Percentiles rank a stretch among this genome's conserved stretches.
These are phyloP conservation scores for Sebastes cheni DNA, from an alignment of 2,797 vertebrate genomes.

Conservation along the genomic window DNA sequence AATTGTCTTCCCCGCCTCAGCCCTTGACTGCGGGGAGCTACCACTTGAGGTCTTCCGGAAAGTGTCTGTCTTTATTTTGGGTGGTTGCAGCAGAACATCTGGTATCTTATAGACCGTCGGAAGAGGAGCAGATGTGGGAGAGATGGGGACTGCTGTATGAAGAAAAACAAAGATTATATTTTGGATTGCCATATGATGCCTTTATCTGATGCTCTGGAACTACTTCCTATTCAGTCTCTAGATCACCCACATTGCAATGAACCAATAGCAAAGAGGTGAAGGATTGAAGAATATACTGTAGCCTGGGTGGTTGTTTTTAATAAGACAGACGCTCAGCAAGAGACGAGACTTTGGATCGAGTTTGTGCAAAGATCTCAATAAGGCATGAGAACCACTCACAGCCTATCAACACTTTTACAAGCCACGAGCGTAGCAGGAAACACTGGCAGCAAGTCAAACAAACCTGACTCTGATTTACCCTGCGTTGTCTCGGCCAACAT, in stretches of 20 bases:
- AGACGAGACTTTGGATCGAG: background rate
- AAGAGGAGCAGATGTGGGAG: slow-evolving; percentile 55
- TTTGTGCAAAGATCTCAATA: slow-evolving; percentile 12
- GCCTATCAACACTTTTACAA: slow-evolving; percentile 2
- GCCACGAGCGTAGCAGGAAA: slow-evolving; percentile 22
- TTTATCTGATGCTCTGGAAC: background rate
- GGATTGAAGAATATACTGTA: background rate
- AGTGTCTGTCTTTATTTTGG: slow-evolving; percentile 33
- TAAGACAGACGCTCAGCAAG: background rate
- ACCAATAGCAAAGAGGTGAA: background rate
- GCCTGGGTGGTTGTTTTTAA: background rate
- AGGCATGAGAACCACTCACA: background rate
- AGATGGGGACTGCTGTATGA: slow-evolving; percentile 8
- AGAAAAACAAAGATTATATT: slow-evolving; percentile 15
- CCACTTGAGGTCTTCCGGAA: slow-evolving; percentile 13
- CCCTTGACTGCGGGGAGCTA: background rate
- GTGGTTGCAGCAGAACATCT: slow-evolving; percentile 49
- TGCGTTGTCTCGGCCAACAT: background rate
- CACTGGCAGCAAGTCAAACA: slow-evolving; percentile 53
- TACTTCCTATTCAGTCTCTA: background rate
- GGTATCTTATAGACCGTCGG: slow-evolving; percentile 28
- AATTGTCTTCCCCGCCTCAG: background rate
- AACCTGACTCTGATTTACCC: slow-evolving; percentile 3
- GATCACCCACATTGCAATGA: background rate
- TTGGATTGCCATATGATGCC: background rate